A percentile compares a stretch with the other conserved stretches of the same genome.
Evolutionary conservation across 2,888 invertebrate species (phyloP).

Genomic region (Liodrosophila aerea): DNA sequence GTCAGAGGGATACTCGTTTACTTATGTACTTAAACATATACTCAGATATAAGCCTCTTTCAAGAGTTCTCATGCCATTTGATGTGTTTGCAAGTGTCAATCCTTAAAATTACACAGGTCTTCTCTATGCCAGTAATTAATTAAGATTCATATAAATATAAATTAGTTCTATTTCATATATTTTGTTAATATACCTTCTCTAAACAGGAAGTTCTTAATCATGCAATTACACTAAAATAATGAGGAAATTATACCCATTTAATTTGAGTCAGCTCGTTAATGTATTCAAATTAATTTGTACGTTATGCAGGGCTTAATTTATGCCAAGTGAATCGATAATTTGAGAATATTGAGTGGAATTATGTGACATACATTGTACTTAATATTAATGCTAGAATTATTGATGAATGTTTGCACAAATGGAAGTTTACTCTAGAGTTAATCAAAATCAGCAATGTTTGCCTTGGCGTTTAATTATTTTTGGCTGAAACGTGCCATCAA

Average conservation of each 20-base stretch:
- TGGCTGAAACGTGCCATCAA: conserved; percentile 56
- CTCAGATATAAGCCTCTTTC: conserved; percentile 6
- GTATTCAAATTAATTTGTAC: background rate
- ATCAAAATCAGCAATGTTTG: conserved; percentile 52
- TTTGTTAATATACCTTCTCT: no score
- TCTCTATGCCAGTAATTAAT: background rate
- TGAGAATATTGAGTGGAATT: conserved; percentile 4
- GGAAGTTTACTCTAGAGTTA: conserved; percentile 43
- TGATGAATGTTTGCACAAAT: conserved; percentile 19
- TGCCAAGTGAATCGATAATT: conserved; percentile 6
- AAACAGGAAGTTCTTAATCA: no score
- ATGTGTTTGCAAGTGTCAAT: background rate
- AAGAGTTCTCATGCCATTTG: background rate
- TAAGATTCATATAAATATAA: no score
- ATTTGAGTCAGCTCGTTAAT: no score
- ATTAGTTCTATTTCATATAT: no score
- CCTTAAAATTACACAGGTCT: background rate
- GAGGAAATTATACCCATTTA: no score
- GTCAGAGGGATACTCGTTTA: conserved; percentile 2
- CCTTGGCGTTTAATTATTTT: conserved; percentile 47
- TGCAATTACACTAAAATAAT: no score
- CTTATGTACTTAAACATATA: conserved; percentile 1
- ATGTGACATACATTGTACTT: background rate
- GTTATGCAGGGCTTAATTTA: background rate
- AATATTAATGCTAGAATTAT: conserved; percentile 11